Conservation (phyloP, 2,797 vertebrate species). For the Hylomyscus alleni region DNA sequence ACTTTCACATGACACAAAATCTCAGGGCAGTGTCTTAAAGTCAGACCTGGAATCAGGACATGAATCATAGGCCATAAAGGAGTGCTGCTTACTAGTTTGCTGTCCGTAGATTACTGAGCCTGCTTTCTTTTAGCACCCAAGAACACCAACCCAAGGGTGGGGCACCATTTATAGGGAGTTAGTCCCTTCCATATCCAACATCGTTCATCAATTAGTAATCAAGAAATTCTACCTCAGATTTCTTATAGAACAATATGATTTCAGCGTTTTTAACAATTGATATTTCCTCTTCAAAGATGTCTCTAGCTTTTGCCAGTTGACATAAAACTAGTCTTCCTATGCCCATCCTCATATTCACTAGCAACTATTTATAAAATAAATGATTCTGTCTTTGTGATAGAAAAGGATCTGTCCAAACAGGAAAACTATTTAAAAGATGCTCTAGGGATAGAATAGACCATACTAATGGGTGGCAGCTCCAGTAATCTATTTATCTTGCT, state of each 20-base stretch:
- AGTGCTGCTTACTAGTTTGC: background rate
- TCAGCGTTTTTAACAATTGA: background rate
- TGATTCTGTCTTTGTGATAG: background rate
- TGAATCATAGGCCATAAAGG: background rate
- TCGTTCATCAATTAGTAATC: background rate
- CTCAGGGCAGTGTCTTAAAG: background rate
- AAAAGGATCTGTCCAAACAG: background rate
- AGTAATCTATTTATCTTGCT: background rate
- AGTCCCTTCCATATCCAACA: background rate
- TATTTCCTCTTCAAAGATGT: background rate
- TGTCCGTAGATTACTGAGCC: too few species aligned
- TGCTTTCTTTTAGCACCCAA: background rate
- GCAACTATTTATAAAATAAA: slow-evolving; percentile 33
- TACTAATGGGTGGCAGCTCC: background rate
- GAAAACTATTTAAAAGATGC: slow-evolving; percentile 22
- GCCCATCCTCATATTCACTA: background rate
- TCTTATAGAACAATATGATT: background rate
- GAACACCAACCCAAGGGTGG: background rate
- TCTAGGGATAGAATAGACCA: background rate
- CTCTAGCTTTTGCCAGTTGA: too few species aligned
- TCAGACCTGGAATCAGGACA: background rate
- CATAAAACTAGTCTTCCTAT: background rate
- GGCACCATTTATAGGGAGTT: too few species aligned
- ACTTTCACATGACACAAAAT: background rate
- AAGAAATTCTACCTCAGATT: background rate